Conservation (phyloP, 2,797 vertebrate species). For the Pelodytes ibericus region DNA sequence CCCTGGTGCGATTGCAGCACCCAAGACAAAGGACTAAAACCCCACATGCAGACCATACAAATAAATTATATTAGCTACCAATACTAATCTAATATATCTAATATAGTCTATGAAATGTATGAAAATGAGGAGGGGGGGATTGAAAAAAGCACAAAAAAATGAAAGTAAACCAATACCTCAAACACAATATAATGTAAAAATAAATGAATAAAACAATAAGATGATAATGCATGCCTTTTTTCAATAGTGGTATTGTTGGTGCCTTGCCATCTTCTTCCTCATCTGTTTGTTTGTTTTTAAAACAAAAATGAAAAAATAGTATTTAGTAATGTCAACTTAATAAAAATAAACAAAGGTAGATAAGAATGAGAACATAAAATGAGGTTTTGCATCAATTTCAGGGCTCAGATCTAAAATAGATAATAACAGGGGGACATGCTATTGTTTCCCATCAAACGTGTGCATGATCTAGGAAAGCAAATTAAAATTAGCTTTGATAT, state of each 20-base stretch:
- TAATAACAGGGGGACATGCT: too few relatives aligned
- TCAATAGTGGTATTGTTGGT: conserved; percentile 92
- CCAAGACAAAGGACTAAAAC: too few relatives aligned
- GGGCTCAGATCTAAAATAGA: too few relatives aligned
- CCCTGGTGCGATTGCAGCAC: too few relatives aligned
- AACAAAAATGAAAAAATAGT: conserved; percentile 74
- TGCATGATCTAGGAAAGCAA: too few relatives aligned
- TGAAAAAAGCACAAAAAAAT: conserved; percentile 51
- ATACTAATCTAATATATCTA: not conserved
- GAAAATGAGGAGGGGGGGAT: not conserved
- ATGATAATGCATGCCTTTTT: conserved; percentile 95
- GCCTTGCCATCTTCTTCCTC: conserved; percentile 94
- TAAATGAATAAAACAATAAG: conserved; percentile 66
- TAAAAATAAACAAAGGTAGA: conserved; percentile 56
- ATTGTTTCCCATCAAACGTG: too few relatives aligned
- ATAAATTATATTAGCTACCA: not conserved
- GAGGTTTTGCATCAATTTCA: too few relatives aligned
- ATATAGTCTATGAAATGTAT: not conserved
- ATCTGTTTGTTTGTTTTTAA: conserved; percentile 81
- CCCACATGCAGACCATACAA: too few relatives aligned
- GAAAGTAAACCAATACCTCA: too few relatives aligned
- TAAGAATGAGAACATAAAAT: conserved; percentile 53
- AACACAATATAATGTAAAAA: conserved; percentile 54
- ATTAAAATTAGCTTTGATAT: too few relatives aligned
- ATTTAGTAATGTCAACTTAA: conserved; percentile 61